Percentiles rank a stretch among this genome's conserved stretches.
Evolutionary conservation across 92 coral and sea anemone genomes (phyloP).

Genomic region (Palythoa grandiflora): DNA sequence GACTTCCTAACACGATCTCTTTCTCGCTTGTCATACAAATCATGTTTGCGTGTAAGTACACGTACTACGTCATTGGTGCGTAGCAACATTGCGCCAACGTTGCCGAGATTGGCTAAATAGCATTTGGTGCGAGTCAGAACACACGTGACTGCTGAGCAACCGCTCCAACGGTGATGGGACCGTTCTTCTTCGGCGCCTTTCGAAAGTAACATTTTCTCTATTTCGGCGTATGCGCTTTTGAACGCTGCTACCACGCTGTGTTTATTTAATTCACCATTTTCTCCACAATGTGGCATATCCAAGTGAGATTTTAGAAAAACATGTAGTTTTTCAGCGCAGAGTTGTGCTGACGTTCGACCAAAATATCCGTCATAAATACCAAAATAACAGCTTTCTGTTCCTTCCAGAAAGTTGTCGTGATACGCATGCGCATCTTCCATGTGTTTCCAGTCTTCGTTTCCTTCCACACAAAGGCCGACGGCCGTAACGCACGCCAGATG

Average conservation of each 20-base stretch:
- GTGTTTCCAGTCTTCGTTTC: constrained; percentile 80
- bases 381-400: constrained; percentile 69
- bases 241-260: constrained; percentile 69
- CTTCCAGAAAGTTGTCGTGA: constrained; percentile 74
- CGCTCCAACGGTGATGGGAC: constrained; percentile 92
- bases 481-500: constrained; percentile 70
- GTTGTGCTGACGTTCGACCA: constrained; percentile 79
- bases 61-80: constrained; percentile 83
- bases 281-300: constrained; percentile 36
- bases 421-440: constrained; percentile 79
- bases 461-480: constrained; percentile 85
- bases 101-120: constrained; percentile 89
- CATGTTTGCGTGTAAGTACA: constrained; percentile 85
- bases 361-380: constrained; percentile 95
- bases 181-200: constrained; percentile 82
- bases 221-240: constrained; percentile 72
- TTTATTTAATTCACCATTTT: constrained; percentile 50
- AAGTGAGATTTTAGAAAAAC: constrained; percentile 73
- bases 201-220: constrained; percentile 69
- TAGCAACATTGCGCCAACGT: constrained; percentile 84
- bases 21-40: constrained; percentile 93
- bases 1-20: constrained; percentile 89
- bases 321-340: constrained; percentile 88
- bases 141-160: constrained; percentile 98
- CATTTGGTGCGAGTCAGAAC: constrained; percentile 77